These are phyloP conservation scores for Drosophila neotestacea DNA, from an alignment of 2,888 invertebrate species.

Conservation along the genomic window DNA sequence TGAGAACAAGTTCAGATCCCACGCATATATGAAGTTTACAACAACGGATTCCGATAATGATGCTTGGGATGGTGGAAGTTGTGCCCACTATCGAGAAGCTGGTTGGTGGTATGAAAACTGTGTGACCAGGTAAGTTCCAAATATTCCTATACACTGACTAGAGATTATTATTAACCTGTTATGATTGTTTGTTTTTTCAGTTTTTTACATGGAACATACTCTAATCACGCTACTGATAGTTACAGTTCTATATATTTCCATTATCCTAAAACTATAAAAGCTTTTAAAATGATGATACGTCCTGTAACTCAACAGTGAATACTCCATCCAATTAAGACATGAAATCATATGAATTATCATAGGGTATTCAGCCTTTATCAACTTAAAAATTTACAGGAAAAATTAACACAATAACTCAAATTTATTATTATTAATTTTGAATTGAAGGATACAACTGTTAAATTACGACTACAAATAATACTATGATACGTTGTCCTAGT, in stretches of 20 bases:
- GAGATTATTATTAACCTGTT: not conserved
- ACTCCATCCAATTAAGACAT: not conserved
- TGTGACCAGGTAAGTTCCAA: not conserved
- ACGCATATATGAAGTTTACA: not conserved
- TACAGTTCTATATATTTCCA: slow-evolving; percentile 5
- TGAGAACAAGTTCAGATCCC: not conserved
- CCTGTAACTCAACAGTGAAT: not conserved
- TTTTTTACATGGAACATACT: not conserved
- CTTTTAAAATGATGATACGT: slow-evolving; percentile 8
- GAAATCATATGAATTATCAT: no score
- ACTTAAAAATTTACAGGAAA: no score
- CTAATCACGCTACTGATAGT: not conserved
- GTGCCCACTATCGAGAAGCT: slow-evolving; percentile 2
- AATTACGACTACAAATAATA: no score
- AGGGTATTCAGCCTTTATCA: no score
- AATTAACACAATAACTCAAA: no score
- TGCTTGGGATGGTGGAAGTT: not conserved
- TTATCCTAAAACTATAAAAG: not conserved
- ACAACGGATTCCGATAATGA: slow-evolving; percentile 8
- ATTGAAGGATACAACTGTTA: no score
- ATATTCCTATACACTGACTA: not conserved
- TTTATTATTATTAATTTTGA: no score
- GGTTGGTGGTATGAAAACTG: slow-evolving; percentile 12
- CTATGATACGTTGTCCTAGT: no score
- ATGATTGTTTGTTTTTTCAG: not conserved